These are phyloP conservation scores for Laterallus jamaicensis DNA, from an alignment of 2,113 vertebrate species.

Conservation along the genomic window DNA sequence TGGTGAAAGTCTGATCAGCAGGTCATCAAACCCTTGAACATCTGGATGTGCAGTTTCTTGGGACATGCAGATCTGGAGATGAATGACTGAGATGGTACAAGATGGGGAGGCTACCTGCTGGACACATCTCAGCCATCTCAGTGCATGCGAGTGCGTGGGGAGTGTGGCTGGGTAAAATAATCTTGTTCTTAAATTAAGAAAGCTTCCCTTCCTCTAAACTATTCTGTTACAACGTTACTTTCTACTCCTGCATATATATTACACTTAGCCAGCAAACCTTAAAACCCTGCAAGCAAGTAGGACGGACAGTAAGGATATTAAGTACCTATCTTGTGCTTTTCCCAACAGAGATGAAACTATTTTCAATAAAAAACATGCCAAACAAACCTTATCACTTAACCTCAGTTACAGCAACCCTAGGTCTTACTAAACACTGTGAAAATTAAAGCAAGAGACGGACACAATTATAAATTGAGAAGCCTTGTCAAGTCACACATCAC, in stretches of 20 bases:
- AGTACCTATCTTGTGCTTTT: not conserved
- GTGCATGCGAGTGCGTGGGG: accelerated
- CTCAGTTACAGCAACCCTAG: not conserved
- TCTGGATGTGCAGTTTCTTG: not conserved
- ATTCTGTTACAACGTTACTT: not conserved
- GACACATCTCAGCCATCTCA: not conserved
- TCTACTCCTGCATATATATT: not conserved
- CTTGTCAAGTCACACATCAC: not conserved
- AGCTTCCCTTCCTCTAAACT: not conserved
- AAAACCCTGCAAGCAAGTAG: not conserved
- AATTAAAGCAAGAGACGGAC: not conserved
- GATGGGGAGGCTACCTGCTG: not conserved
- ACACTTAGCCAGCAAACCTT: not conserved
- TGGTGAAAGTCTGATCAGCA: not conserved
- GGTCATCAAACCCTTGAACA: not conserved
- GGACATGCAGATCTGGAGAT: not conserved
- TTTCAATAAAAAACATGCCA: not conserved
- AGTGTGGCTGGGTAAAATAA: not conserved
- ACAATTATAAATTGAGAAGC: not conserved
- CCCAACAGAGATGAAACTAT: not conserved
- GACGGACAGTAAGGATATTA: not conserved
- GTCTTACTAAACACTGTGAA: not conserved
- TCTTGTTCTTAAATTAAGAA: not conserved
- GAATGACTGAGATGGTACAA: not conserved
- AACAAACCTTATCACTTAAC: not conserved